Evolutionary conservation across 2,797 vertebrate genomes (phyloP), one percentile per base, ranked within the genome.

Genomic region (Danio aesculapii): DNA sequence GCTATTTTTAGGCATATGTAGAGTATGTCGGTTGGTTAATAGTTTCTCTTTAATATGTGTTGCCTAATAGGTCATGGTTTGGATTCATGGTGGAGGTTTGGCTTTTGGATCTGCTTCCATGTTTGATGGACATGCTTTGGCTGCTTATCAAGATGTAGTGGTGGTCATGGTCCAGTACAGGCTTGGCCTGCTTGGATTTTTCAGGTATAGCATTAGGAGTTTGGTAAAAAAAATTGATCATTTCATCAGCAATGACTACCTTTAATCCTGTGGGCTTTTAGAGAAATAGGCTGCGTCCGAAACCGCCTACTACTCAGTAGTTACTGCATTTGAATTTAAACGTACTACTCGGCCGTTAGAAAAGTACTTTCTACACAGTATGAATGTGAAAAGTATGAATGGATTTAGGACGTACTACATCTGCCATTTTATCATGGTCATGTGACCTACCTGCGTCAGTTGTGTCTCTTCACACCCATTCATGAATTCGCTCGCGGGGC

Each of bases 111-210:
- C 87, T 9, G 93, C 93, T 2, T 94, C 92, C 6, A 0, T 78
- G 0, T 93, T 62, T 79, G 94, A 95, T 0, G 95, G 93, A 6
- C 94, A 95, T 3, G 86, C 81, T 0, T 39, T 97, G 86, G 90
- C 92, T 44, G 93, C 93, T 50, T 93, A 92, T 81, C 93, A 95
- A 85, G 83, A 95, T 12, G 88, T 96, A 49, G 92, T 97, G 12
- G 92, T 96, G 3, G 95, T 96, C 14, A 1, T 76, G 1, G 89
- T 96, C 78, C 95, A 96, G 84, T 97, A 97, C 81, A 91, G 95
- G 8, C 87, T 97, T 80, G 95, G 95, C 8, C 0, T 95, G 17
- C 84, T 92, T 17, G 96, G 96, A 6, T 96, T 96, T 84, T 89
- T 96, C 72, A 96, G 95, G 95, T 97, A 82, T 88, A 79, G 30